Conservation (phyloP, 30 jellyfish, hydroid and myxozoan species). For the Hydra vulgaris region DNA sequence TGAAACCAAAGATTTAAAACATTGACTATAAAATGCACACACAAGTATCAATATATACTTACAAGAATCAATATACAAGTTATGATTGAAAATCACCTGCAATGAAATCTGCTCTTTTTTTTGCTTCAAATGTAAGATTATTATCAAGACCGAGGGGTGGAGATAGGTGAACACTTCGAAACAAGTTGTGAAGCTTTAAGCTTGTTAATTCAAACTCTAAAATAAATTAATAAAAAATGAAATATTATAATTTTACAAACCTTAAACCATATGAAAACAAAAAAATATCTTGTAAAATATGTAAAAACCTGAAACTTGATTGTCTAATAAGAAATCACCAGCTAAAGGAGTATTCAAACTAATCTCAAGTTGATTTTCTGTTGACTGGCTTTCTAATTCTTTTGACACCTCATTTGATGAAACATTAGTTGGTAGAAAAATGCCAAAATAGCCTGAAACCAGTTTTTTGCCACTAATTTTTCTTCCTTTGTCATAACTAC, state of each 20-base stretch:
- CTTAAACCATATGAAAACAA: background rate
- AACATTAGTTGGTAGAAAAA: background rate
- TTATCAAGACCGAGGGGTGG: conserved; percentile 62
- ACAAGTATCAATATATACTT: background rate
- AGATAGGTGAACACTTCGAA: conserved; percentile 74
- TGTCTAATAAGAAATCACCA: background rate
- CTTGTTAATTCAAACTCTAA: conserved; percentile 68
- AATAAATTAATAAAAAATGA: background rate
- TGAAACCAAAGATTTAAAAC: too few species aligned
- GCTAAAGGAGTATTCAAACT: background rate
- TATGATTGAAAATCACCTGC: conserved; percentile 73
- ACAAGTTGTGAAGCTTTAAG: conserved; percentile 63
- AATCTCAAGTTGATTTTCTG: background rate
- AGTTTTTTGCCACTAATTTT: background rate
- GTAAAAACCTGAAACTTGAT: background rate
- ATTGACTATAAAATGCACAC: too few species aligned
- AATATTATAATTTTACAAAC: background rate
- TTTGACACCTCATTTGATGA: background rate
- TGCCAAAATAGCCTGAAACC: background rate
- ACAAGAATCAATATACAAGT: too few species aligned
- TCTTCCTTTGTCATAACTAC: background rate
- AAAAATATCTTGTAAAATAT: background rate
- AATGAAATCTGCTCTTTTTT: conserved; percentile 56
- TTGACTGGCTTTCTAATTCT: background rate
- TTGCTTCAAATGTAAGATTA: conserved; percentile 64